These are phyloP conservation scores for Drosophila gunungcola DNA, from an alignment of 1,140 invertebrate species.

Conservation along the genomic window DNA sequence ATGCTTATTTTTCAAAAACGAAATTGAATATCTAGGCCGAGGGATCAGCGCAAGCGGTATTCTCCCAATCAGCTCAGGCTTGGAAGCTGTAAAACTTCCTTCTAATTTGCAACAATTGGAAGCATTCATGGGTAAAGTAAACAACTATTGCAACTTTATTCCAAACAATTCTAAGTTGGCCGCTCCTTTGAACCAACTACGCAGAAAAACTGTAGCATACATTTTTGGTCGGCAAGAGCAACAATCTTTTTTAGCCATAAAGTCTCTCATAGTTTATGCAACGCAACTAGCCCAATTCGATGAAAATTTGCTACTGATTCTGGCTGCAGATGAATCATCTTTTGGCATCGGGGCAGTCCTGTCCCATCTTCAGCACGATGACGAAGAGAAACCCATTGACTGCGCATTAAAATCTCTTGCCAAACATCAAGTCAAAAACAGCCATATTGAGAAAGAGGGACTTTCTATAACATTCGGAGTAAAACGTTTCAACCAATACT, in stretches of 20 bases:
- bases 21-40: too few relatives aligned
- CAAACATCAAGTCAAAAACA: background rate
- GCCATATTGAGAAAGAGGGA: background rate
- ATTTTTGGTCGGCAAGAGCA: too few relatives aligned
- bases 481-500: conserved; percentile 8
- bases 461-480: conserved; percentile 10
- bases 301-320: background rate
- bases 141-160: conserved; percentile 10
- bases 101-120: conserved; percentile 1
- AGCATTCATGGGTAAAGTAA: conserved; percentile 9
- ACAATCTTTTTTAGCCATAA: too few relatives aligned
- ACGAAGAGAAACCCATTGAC: background rate
- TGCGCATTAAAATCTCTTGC: conserved; percentile 7
- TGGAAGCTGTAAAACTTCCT: background rate
- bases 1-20: background rate
- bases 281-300: too few relatives aligned
- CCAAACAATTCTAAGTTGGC: conserved; percentile 4
- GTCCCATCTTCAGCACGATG: conserved; percentile 3
- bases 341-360: conserved; percentile 1
- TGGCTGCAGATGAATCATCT: background rate
- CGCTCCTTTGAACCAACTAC: conserved; percentile 2
- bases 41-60: background rate
- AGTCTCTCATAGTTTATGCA: too few relatives aligned
- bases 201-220: conserved; percentile 4
- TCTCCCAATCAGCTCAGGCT: background rate